Evolutionary conservation across 1,140 invertebrate genomes (phyloP).

Genomic region (Triops longicaudatus): DNA sequence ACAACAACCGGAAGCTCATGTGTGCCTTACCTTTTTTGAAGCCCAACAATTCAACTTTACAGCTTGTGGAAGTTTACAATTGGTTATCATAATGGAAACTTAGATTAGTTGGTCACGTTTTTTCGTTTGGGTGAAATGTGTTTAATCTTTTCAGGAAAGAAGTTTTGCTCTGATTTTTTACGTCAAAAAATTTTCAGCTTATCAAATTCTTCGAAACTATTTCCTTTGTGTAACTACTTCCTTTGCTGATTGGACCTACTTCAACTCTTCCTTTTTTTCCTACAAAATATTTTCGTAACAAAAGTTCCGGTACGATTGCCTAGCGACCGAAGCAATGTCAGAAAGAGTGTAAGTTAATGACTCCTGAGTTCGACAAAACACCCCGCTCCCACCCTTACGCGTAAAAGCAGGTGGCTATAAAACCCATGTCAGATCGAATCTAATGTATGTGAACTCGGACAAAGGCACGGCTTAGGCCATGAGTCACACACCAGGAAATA

Average conservation of each 20-base stretch:
- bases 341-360: background rate
- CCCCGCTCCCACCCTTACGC: background rate
- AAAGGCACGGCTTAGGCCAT: background rate
- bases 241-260: too few species aligned
- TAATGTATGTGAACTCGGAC: background rate
- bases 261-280: too few species aligned
- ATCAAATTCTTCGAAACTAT: background rate
- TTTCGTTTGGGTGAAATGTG: too few species aligned
- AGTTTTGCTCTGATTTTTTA: conserved; percentile 8
- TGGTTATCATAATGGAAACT: too few species aligned
- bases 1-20: background rate
- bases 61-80: background rate
- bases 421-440: background rate
- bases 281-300: too few species aligned
- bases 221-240: background rate
- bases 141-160: background rate
- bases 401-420: background rate
- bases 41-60: background rate
- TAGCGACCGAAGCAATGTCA: too few species aligned
- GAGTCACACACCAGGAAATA: conserved; percentile 1
- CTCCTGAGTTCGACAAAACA: background rate
- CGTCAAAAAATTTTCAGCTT: background rate
- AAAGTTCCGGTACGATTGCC: too few species aligned
- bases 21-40: background rate
- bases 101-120: too few species aligned